Percentiles rank a stretch among this genome's conserved stretches.
phyloP scores from a whole-genome alignment of 2,888 invertebrate genomes.

The Rhamphomyia laevipes region DNA sequence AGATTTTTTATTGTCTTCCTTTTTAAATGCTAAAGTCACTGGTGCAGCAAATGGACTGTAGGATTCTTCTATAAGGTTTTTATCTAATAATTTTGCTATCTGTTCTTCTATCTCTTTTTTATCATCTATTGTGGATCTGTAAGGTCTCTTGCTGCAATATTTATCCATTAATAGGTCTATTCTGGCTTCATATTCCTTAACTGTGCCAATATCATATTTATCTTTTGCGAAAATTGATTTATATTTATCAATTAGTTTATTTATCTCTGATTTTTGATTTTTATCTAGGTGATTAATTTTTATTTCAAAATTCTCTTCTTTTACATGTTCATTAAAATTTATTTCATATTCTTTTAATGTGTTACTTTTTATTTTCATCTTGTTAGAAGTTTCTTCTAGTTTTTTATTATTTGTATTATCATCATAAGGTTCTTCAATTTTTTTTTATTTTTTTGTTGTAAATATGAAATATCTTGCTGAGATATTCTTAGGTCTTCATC shows the following conservation, averaged over 20 bases:
- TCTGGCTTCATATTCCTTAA: constrained; percentile 15
- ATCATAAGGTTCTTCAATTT: neutral
- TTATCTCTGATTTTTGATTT: no score
- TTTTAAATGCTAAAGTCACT: constrained; percentile 9
- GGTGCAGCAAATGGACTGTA: constrained; percentile 2
- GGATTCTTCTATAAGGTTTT: neutral
- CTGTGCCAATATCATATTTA: constrained; percentile 15
- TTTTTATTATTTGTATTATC: neutral
- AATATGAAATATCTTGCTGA: no score
- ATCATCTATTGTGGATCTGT: constrained; percentile 4
- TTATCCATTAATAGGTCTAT: constrained; percentile 6
- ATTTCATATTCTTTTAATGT: constrained; percentile 6
- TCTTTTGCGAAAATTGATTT: no score
- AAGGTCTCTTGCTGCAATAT: constrained; percentile 2
- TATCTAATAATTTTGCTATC: constrained; percentile 1
- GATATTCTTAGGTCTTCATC: constrained; percentile 10
- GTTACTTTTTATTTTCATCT: no score
- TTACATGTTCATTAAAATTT: no score
- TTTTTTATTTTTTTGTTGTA: neutral
- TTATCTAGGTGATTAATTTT: no score
- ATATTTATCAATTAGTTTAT: no score
- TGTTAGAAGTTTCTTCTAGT: neutral
- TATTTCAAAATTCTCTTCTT: no score
- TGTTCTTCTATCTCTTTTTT: constrained; percentile 4
- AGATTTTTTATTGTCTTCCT: no score